phyloP scores from a whole-genome alignment of 2,113 vertebrate species.

The Scartelaos histophorus region DNA sequence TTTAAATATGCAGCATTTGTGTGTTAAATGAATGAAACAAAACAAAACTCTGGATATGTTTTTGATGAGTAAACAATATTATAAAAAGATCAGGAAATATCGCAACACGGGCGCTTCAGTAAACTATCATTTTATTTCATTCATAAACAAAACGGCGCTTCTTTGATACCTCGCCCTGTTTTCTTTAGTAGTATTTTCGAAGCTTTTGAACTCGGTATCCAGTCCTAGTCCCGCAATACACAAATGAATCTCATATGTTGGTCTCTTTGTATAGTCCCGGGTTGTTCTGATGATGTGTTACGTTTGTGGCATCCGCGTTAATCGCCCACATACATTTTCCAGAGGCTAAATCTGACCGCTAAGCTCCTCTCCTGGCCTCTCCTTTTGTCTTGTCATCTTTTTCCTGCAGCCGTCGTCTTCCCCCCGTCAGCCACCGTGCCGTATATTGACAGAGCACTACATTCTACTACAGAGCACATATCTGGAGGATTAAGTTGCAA shows the following conservation, averaged over 20 bases:
- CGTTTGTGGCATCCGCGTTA: conserved; percentile 48
- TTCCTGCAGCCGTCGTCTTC: conserved; percentile 25
- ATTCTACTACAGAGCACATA: conserved; percentile 57
- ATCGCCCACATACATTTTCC: conserved; percentile 40
- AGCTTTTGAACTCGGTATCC: background rate
- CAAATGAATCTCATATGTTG: background rate
- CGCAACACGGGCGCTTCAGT: too few relatives aligned
- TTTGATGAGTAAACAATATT: too few relatives aligned
- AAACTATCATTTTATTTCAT: too few relatives aligned
- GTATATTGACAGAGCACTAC: conserved; percentile 69
- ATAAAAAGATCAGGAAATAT: too few relatives aligned
- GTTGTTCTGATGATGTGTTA: conserved; percentile 46
- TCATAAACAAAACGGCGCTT: too few relatives aligned
- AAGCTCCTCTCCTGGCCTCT: conserved; percentile 20
- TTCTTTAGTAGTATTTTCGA: background rate
- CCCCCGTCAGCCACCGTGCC: conserved; percentile 44
- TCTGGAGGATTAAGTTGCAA: conserved; percentile 74
- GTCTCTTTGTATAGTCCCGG: background rate
- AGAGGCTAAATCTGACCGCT: conserved; percentile 21
- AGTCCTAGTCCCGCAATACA: background rate
- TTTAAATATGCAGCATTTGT: too few relatives aligned
- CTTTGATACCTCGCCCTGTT: background rate
- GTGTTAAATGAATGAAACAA: too few relatives aligned
- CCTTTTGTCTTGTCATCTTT: conserved; percentile 63
- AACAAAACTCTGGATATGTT: too few relatives aligned